Base-by-base conservation (phyloP, 1,140 invertebrate genomes). In the Megalopta genalis region DNA sequence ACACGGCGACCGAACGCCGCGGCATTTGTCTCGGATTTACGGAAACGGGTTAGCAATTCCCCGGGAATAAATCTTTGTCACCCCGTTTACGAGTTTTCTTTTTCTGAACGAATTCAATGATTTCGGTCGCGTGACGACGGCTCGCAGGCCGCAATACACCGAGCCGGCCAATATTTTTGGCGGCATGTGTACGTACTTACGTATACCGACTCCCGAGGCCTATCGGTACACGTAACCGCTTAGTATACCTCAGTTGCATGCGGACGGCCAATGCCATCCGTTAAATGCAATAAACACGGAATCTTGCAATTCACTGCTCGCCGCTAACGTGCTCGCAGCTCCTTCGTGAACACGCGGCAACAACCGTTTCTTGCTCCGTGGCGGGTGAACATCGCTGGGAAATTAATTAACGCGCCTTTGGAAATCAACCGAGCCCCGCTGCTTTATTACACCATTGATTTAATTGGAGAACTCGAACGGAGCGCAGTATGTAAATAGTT, bases 261-360 rank as follows among this genome's bases (percentile, higher is more conserved):
- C 80, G 80, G 81, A 81, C 71, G 83, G 76, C 82, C 85, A 87
- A 88, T 88, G 85, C 84, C 84, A 87, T 89, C 84, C 84, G 87
- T 83, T 90, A 89, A 88, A 89, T 83, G 86, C 82, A 88, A 87
- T 89, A 88, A 89, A 88, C 88, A 90, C 88, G 88, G 86, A 88
- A 88, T 89, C 86, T 84, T 77, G 86, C 87, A 83, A 89, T 89
- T 89, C 80, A 75, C 84, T 78, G 81, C 27, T 84, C 52, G 81
- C 83, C 75, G 71, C 66, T 86, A 86, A 86, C 68, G 70, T 63
- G 70, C 77, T 64, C 49, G 18, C 70, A 32, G 59, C 52, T 81
- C 54, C 74, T 72, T 49, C 77, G 68, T 66, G 63, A 77, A 77
- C 67, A 67, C 71, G 72, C n/a, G 59, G 80, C 65, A 70, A 73